Percentiles rank a stretch among this genome's conserved stretches.
Conservation (phyloP, 2,888 invertebrate species). For the Saturnia pavonia region DNA sequence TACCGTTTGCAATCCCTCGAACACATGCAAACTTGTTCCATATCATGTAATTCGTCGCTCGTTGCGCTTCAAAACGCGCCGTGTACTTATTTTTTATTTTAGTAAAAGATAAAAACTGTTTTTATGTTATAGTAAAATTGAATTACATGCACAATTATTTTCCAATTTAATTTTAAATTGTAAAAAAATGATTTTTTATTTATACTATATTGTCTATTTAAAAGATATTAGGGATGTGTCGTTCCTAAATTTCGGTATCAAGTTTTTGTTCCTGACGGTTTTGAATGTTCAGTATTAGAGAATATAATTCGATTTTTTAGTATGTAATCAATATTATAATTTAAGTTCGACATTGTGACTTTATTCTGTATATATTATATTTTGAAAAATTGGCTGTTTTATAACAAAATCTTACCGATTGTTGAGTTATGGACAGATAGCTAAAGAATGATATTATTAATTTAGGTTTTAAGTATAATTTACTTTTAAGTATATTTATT, state of each 20-base stretch:
- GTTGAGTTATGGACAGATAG: constrained; percentile 22
- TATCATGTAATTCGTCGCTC: no score
- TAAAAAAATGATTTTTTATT: no score
- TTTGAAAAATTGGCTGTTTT: constrained; percentile 32
- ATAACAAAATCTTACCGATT: constrained; percentile 30
- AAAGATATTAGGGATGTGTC: not conserved
- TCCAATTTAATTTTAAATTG: no score
- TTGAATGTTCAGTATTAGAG: constrained; percentile 29
- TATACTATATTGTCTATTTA: no score
- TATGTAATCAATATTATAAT: not conserved
- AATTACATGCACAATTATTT: no score
- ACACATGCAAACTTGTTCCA: no score
- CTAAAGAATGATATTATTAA: constrained; percentile 39
- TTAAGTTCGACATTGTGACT: not conserved
- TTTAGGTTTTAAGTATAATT: constrained; percentile 37
- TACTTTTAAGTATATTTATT: constrained; percentile 49
- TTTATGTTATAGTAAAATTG: no score
- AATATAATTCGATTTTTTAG: constrained; percentile 11
- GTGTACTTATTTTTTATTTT: no score
- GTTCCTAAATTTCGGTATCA: constrained; percentile 17
- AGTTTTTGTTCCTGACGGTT: constrained; percentile 17
- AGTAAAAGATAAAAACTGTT: no score
- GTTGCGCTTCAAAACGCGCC: no score
- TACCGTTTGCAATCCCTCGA: no score
- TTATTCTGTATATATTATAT: constrained; percentile 33